These are phyloP conservation scores for Geopemphigus sp. DNA, from an alignment of 1,140 invertebrate species.

Conservation along the genomic window DNA sequence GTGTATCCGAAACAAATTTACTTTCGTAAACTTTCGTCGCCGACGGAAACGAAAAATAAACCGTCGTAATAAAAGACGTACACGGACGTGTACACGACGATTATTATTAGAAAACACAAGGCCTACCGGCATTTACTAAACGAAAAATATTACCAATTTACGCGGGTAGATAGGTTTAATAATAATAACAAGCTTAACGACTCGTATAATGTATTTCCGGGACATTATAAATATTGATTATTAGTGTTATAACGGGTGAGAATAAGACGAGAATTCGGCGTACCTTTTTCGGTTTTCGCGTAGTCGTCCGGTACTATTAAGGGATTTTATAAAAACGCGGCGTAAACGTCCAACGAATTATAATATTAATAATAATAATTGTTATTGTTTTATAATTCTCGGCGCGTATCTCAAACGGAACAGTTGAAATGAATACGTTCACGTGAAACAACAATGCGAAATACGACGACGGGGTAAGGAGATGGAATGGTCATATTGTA, in stretches of 20 bases:
- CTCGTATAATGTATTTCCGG: neutral
- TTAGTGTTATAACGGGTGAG: neutral
- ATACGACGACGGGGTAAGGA: neutral
- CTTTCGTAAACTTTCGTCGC: too few relatives aligned
- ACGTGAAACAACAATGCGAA: conserved; percentile 26
- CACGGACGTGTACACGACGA: too few relatives aligned
- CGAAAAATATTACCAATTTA: too few relatives aligned
- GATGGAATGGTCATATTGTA: conserved; percentile 28
- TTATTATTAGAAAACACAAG: too few relatives aligned
- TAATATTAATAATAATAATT: neutral
- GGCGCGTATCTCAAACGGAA: neutral
- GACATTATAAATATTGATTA: neutral
- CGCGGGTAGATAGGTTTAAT: too few relatives aligned
- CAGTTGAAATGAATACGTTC: conserved; percentile 39
- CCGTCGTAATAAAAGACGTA: too few relatives aligned
- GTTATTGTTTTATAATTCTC: neutral
- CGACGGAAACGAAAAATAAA: too few relatives aligned
- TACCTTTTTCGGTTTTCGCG: neutral
- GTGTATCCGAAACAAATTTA: too few relatives aligned
- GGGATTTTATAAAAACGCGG: neutral
- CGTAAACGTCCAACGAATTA: neutral
- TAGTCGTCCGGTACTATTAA: neutral
- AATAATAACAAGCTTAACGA: neutral
- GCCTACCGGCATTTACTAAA: too few relatives aligned
- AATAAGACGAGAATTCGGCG: neutral